Base-by-base conservation (phyloP, 2,888 invertebrate genomes). In the Alsophila aescularia region DNA sequence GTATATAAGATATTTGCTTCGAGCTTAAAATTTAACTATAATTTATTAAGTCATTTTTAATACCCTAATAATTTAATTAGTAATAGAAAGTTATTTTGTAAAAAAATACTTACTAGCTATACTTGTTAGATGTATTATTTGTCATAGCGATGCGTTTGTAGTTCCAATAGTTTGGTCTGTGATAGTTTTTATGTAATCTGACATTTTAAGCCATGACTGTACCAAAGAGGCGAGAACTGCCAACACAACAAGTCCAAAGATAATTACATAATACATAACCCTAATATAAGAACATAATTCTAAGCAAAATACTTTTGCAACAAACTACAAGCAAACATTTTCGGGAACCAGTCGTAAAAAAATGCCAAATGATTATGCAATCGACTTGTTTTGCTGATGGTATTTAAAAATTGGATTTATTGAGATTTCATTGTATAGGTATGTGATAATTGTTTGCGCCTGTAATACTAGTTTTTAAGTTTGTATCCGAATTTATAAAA, bases 161-260 rank as follows among this genome's bases (percentile, higher is more conserved):
- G 1, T 24, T 36, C 14, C 15, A 29, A 14, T 47, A 47, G 36
- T 47, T 31, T 37, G 47, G 36, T 47, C 37, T 37, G 47, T 47
- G 37, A 47, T 47, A 47, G 45, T 29, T 36, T 31, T 45, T 32
- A 41, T 13, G 16, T 40, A 16, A 35, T 8, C 81, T 85, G 85
- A 85, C 85, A 85, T 86, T 70, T 66, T 71, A 70, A 76, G 81
- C 81, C 78, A 79, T 64, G 58, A 13, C 15, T 35, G 4, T 21
- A 70, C 66, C 69, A 69, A 72, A 69, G 60, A 65, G 53, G 31
- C 31, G 16, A 29, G 57, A 65, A 68, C 53, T 52, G 67, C 66
- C 54, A 62, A 72, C 70, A 70, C 62, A 64, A 65, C 6, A 60
- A 48, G 45, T 16, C 9, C 27, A 27, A 9, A 9, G 9, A 27